Evolutionary conservation across 2,888 invertebrate genomes (phyloP).

Genomic region (Lamellibrachia satsuma): DNA sequence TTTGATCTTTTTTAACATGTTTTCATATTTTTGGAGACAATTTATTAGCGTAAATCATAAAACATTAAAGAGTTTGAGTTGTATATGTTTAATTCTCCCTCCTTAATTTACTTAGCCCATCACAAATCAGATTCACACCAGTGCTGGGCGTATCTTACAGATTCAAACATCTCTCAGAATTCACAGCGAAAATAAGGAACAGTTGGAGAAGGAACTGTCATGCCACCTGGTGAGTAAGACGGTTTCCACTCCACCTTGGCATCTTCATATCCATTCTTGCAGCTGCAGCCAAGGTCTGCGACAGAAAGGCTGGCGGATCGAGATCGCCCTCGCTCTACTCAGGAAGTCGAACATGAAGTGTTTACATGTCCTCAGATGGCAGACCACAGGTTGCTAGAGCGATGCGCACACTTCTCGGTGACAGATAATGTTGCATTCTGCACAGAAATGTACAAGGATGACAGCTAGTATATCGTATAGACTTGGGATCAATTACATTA

Average conservation of each 20-base stretch:
- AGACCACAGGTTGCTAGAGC: constrained; percentile 72
- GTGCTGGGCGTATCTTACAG: too few species aligned
- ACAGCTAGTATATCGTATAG: not conserved
- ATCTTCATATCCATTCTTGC: constrained; percentile 64
- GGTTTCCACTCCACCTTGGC: constrained; percentile 50
- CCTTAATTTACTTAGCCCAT: too few species aligned
- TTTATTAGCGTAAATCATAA: too few species aligned
- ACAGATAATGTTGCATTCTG: constrained; percentile 71
- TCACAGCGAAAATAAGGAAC: too few species aligned
- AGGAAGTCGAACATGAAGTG: constrained; percentile 68
- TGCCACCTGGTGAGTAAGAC: not conserved
- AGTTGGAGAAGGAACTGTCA: not conserved
- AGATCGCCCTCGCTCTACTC: constrained; percentile 40
- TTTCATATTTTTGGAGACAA: too few species aligned
- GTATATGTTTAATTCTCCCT: too few species aligned
- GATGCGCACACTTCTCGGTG: constrained; percentile 71
- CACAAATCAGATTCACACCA: too few species aligned
- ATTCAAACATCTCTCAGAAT: too few species aligned
- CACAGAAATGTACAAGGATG: not conserved
- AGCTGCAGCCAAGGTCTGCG: constrained; percentile 51
- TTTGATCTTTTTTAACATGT: too few species aligned
- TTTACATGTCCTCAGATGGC: constrained; percentile 70
- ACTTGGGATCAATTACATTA: too few species aligned
- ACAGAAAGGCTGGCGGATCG: constrained; percentile 41
- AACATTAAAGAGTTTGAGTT: too few species aligned